Evolutionary conservation across 2,888 invertebrate genomes (phyloP), one percentile per base, ranked within the genome.

Genomic region (Dione vanillae): DNA sequence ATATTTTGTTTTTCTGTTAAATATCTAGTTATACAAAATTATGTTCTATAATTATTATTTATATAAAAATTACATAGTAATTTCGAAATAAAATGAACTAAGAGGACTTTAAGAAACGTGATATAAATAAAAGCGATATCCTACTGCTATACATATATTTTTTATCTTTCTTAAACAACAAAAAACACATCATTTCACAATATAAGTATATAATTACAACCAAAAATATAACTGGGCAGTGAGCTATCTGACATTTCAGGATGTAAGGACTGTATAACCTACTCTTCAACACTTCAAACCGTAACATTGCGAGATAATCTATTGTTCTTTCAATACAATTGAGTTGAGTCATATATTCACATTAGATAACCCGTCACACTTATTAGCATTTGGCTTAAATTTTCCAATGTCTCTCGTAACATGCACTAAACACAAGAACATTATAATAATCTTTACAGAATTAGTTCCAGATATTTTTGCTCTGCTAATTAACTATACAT

Each of bases 301-400:
- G 77, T 77, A 79, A 76, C 73, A 75, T 80, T 76, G 75, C 77
- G 77, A 78, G 78, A 79, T 78, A 80, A 79, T 80, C 77, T 79
- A 83, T 84, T 85, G 83, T 84, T 84, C 79, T 80, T 80, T 77
- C 74, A 76, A 81, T 79, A 80, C 80, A 82, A 80, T 84, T 83
- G 80, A 78, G 79, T 82, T 82, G 80, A 82, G 77, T 78, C 77
- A 75, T 78, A 77, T 74, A 70, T 78, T 78, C 79, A 78, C 78
- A 78, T 83, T 79, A 78, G 80, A 81, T 82, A 81, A 79, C 80
- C 75, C 76, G 81, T 79, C 78, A 74, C 51, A 72, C 78, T 76
- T 76, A 81, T 83, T 79, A 81, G 76, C 79, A 80, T 83, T 80
- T 77, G 78, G 77, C 77, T 74, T 77, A 78, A 78, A 76, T 72